These are phyloP conservation scores for Campoplex capitator DNA, from an alignment of 2,888 invertebrate species.

Conservation along the genomic window DNA sequence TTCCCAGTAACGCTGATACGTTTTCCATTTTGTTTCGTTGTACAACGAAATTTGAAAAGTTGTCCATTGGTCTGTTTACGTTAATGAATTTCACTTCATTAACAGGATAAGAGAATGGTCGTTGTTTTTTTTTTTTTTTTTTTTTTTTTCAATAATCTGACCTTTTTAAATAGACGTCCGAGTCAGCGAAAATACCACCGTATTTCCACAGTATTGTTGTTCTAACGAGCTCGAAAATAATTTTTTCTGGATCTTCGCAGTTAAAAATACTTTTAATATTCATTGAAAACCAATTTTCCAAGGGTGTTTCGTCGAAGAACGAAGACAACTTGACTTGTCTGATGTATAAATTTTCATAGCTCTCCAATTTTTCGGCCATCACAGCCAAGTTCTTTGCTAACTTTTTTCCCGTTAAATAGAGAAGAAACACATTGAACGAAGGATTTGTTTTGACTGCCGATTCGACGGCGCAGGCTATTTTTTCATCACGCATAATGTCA, in stretches of 20 bases:
- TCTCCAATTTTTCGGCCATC: constrained; percentile 16
- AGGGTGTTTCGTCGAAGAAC: constrained; percentile 17
- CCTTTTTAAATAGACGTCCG: constrained; percentile 22
- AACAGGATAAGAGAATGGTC: neutral
- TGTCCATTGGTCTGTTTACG: constrained; percentile 18
- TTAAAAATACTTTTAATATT: neutral
- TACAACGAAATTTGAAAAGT: constrained; percentile 37
- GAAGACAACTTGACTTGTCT: constrained; percentile 21
- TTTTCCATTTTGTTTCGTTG: neutral
- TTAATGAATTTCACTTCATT: neutral
- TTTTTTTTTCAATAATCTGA: neutral
- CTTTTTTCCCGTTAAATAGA: constrained; percentile 26
- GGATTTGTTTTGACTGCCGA: constrained; percentile 30
- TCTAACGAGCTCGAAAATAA: constrained; percentile 35
- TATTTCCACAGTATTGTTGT: constrained; percentile 37
- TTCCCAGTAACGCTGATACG: constrained; percentile 12
- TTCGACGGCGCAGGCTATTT: constrained; percentile 40
- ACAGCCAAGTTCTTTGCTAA: neutral
- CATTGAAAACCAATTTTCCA: neutral
- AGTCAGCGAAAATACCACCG: constrained; percentile 42
- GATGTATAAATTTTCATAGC: constrained; percentile 36
- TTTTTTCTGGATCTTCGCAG: neutral
- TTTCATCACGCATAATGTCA: neutral
- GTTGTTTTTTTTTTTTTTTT: too few relatives aligned
- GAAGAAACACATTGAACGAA: constrained; percentile 37